phyloP scores from a whole-genome alignment of 2,797 vertebrate species.

The Melanotaenia parkinsoni region DNA sequence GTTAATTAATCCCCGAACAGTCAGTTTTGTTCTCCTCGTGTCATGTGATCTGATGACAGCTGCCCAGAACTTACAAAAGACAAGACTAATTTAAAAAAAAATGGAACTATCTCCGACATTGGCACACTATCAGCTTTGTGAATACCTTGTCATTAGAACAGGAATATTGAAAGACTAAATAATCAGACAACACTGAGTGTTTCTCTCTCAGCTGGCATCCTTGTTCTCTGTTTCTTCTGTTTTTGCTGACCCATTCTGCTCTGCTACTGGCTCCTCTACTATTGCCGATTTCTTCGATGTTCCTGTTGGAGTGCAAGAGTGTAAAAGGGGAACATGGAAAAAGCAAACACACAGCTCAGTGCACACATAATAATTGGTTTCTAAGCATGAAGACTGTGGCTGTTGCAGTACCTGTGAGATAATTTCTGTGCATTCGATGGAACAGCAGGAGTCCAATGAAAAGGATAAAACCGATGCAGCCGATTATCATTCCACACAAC shows the following conservation, averaged over 20 bases:
- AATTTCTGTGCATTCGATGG: conserved; percentile 89
- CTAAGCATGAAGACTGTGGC: not conserved
- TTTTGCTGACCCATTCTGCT: conserved; percentile 47
- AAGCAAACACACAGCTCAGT: conserved; percentile 4
- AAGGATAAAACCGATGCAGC: conserved; percentile 88
- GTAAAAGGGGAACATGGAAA: conserved; percentile 8
- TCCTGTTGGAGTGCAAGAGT: conserved; percentile 59
- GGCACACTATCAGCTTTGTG: conserved; percentile 11
- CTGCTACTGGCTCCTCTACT: conserved; percentile 70
- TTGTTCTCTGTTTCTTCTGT: conserved; percentile 55
- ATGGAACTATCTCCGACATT: conserved; percentile 9
- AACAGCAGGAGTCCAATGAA: conserved; percentile 90
- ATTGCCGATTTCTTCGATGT: conserved; percentile 74
- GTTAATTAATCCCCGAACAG: not conserved
- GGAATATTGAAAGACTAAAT: conserved; percentile 6
- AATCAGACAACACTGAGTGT: not conserved
- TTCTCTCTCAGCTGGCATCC: conserved; percentile 55
- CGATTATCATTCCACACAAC: conserved; percentile 91
- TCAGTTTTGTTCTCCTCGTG: conserved; percentile 7
- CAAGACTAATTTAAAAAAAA: not conserved
- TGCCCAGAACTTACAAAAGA: conserved; percentile 16
- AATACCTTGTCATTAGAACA: conserved; percentile 12
- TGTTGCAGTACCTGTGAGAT: conserved; percentile 85
- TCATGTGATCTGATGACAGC: conserved; percentile 19
- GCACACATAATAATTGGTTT: not conserved